These are phyloP conservation scores for Corvus moneduloides DNA, from an alignment of 2,113 vertebrate genomes.

Conservation along the genomic window DNA sequence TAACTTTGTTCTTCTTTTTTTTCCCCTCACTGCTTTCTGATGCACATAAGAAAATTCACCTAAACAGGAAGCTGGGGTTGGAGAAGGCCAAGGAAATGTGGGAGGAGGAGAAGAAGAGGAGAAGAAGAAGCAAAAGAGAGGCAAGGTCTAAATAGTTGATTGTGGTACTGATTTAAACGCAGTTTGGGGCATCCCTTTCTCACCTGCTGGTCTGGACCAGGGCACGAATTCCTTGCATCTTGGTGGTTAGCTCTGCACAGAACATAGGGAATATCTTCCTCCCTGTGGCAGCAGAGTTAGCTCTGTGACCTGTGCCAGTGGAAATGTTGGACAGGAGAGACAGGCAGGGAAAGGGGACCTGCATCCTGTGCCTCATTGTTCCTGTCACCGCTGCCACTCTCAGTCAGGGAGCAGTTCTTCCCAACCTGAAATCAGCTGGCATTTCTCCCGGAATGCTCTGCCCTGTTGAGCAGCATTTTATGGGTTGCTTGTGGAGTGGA, in stretches of 20 bases:
- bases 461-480: neutral
- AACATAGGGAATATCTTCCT: neutral
- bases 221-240: neutral
- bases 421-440: neutral
- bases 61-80: constrained; percentile 84
- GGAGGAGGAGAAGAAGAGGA: constrained; percentile 94
- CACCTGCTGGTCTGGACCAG: neutral
- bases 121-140: constrained; percentile 99
- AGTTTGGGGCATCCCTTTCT: neutral
- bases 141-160: constrained; percentile 69
- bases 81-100: constrained; percentile 78
- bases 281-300: neutral
- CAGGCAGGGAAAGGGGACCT: neutral
- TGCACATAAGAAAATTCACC: constrained; percentile 80
- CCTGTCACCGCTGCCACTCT: neutral
- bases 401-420: neutral
- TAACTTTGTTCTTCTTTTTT: neutral
- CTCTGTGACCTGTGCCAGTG: neutral
- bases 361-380: neutral
- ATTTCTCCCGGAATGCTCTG: neutral
- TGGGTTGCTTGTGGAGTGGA: neutral
- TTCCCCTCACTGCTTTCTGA: neutral
- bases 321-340: neutral
- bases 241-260: neutral
- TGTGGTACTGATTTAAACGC: neutral